These are phyloP conservation scores for Sphyrna mokarran DNA, from an alignment of 2,113 vertebrate genomes.

Conservation along the genomic window DNA sequence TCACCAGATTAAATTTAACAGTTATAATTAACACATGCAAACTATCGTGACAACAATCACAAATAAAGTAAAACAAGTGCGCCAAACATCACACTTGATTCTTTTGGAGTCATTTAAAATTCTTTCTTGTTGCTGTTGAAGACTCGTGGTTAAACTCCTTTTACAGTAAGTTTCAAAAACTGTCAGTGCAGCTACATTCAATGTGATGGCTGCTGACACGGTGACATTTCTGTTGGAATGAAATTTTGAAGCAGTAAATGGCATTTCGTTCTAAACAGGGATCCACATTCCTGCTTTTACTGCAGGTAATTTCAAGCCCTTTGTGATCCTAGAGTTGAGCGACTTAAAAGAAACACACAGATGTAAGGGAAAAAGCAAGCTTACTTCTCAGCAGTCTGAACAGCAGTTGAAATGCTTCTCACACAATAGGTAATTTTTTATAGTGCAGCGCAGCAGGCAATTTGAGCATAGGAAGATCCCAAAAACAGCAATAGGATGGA, in stretches of 20 bases:
- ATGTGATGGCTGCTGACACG: background rate
- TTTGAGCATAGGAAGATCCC: background rate
- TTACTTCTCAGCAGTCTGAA: background rate
- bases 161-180: background rate
- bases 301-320: background rate
- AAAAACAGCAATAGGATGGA: background rate
- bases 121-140: background rate
- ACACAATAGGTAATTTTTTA: background rate
- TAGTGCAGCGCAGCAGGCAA: background rate
- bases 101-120: background rate
- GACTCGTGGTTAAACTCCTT: background rate
- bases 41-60: background rate
- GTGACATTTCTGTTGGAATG: background rate
- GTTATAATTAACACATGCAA: conserved; percentile 5
- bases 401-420: background rate
- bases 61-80: background rate
- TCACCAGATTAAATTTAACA: conserved; percentile 12
- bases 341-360: background rate
- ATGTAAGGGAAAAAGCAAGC: background rate
- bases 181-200: background rate
- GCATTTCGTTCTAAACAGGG: background rate
- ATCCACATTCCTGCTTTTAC: background rate
- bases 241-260: background rate
- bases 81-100: background rate
- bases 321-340: background rate